phyloP scores from a whole-genome alignment of 2,888 invertebrate genomes.

The Mesochorus sp. region DNA sequence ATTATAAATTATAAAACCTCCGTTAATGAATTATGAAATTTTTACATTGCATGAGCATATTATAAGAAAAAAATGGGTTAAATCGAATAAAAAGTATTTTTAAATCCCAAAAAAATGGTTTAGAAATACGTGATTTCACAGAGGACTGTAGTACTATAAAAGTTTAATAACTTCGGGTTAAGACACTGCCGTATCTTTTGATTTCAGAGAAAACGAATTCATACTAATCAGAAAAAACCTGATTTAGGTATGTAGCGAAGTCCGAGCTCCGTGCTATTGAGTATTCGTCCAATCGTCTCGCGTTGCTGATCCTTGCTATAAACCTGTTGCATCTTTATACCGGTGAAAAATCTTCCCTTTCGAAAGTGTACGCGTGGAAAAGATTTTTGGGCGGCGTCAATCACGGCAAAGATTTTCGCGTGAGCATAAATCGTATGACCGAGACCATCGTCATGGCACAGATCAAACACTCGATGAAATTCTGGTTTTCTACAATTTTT shows the following conservation, averaged over 20 bases:
- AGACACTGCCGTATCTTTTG: too few relatives aligned
- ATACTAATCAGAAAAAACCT: not conserved
- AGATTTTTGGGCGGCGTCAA: conserved; percentile 82
- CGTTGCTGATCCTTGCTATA: conserved; percentile 70
- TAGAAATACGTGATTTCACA: too few relatives aligned
- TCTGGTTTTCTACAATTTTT: conserved; percentile 55
- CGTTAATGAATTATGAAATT: too few relatives aligned
- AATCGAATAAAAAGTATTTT: too few relatives aligned
- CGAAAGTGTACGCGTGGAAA: conserved; percentile 82
- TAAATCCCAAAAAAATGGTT: too few relatives aligned
- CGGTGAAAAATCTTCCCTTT: conserved; percentile 83
- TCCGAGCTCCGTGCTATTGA: conserved; percentile 69
- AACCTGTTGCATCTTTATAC: conserved; percentile 74
- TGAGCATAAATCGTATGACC: conserved; percentile 84
- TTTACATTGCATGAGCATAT: too few relatives aligned
- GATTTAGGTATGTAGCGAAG: conserved; percentile 72
- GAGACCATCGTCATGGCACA: conserved; percentile 84
- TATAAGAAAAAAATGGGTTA: too few relatives aligned
- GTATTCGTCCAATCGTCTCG: conserved; percentile 65
- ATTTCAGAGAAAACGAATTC: not conserved
- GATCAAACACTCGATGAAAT: conserved; percentile 83
- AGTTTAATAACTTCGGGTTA: too few relatives aligned
- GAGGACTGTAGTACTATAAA: too few relatives aligned
- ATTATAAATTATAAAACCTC: too few relatives aligned
- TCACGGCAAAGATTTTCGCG: conserved; percentile 82